Conservation (phyloP, 2,888 invertebrate genomes). For the Meteorus cinctellus region DNA sequence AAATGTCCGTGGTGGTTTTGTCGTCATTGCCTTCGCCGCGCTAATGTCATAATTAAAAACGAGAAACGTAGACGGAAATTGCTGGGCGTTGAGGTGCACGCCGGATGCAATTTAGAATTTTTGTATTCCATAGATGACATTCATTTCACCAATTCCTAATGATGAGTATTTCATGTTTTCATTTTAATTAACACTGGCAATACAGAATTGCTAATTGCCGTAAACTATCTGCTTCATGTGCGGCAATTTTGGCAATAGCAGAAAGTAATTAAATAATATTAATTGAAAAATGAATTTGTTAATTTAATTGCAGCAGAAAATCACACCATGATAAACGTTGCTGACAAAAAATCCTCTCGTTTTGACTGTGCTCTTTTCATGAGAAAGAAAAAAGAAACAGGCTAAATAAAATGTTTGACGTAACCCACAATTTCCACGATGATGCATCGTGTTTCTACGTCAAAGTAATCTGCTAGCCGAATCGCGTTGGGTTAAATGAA, state of each 20-base stretch:
- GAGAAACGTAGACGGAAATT: conserved; percentile 53
- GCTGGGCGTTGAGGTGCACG: conserved; percentile 45
- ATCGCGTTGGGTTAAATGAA: background rate
- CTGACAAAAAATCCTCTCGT: background rate
- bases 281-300: too few relatives aligned
- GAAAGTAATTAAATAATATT: background rate
- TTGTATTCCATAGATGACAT: conserved; percentile 13
- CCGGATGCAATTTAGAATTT: conserved; percentile 50
- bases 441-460: background rate
- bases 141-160: background rate
- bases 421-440: background rate
- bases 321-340: too few relatives aligned
- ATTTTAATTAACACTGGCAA: too few relatives aligned
- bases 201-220: too few relatives aligned
- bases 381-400: background rate
- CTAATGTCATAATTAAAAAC: conserved; percentile 54
- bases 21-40: conserved; percentile 22
- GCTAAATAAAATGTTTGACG: background rate
- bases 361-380: background rate
- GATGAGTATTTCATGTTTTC: background rate
- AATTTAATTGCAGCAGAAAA: too few relatives aligned
- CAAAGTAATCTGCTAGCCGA: background rate
- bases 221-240: too few relatives aligned
- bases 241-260: too few relatives aligned
- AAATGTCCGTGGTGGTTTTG: conserved; percentile 2